Base-by-base conservation (phyloP, 1,140 invertebrate species). In the Heterodera carotae region DNA sequence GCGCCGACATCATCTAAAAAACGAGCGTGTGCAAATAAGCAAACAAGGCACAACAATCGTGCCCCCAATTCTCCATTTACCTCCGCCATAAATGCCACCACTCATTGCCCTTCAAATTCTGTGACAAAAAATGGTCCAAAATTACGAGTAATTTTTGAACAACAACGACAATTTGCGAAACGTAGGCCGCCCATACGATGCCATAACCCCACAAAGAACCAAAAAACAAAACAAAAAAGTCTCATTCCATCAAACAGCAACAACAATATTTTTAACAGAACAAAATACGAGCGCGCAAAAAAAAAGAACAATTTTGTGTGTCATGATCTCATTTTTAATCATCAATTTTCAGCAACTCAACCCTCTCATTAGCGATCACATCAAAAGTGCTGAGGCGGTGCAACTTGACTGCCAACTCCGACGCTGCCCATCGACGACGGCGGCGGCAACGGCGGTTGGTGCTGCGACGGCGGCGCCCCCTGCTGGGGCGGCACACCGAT, bases 1-100 rank as follows among this genome's bases (percentile, higher is more conserved):
- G 83, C 83, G 12, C 82, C 81, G 25, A 82, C 80, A 60, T 84
- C 81, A 75, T 84, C 82, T 83, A 60, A 25, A 77, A 29, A 56
- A 77, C 48, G 15, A 33, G 34, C 39, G 12, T n/a, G n/a, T n/a
- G n/a, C n/a, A n/a, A n/a, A n/a, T n/a, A n/a, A n/a, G n/a, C n/a
- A n/a, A n/a, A n/a, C n/a, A n/a, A n/a, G n/a, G n/a, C n/a, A n/a
- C n/a, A n/a, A n/a, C n/a, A n/a, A n/a, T n/a, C n/a, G n/a, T n/a
- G n/a, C n/a, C n/a, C n/a, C n/a, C n/a, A n/a, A n/a, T n/a, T n/a
- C n/a, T n/a, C n/a, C n/a, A n/a, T n/a, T n/a, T 80, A 81, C 80
- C 80, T 74, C 81, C 81, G 10, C 81, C 81, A 39, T 82, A 82
- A 29, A 82, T 69, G 22, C 81, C 81, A 33, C 81, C 81, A 60